Base-by-base conservation (phyloP, 2,113 vertebrate genomes). In the Zosterops lateralis region DNA sequence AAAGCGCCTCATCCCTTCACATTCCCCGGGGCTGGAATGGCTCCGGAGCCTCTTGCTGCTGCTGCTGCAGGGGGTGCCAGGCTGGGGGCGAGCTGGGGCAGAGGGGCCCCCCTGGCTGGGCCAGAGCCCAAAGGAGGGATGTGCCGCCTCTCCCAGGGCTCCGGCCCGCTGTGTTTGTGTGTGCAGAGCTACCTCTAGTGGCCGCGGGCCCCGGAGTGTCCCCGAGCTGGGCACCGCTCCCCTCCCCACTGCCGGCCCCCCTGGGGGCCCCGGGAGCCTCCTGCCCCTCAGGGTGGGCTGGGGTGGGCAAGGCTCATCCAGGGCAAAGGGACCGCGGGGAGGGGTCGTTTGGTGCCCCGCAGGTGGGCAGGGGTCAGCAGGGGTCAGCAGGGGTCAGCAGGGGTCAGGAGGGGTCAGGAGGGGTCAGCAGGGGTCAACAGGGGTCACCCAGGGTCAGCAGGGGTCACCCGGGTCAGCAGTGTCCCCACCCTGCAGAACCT, bases 141-240 rank as follows among this genome's bases (percentile, higher is more conserved):
- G 4, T 2, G 66, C 61, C 0, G 45, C 14, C 2, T 3, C 7
- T 1, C 8, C 1, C 56, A 8, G 29, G 40, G 36, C 0, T 61
- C 36, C n/a, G 0, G 5, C 14, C 8, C 2, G 6, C 12, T 0
- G 40, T 3, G 90, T 93, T 60, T 1, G 93, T 13, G 89, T 44
- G 92, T 61, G 86, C 83, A 89, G 92, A 93, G 95, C 95, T 92
- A 86, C 96, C 96, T 96, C 96, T 95, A 93, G 95, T 8, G 96
- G 95, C 86, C 89, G 0, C 7, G 54, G 64, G 42, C 3, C 42
- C 60, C 17, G 5, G 6, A 8, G n/a, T 9, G 57, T 26, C n/a
- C 4, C 28, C 6, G 51, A 48, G 58, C 58, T 17, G 58, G 58
- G 12, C 1, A 4, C 20, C 15, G 11, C 6, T 8, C 4, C n/a